Base-by-base conservation (phyloP, 2,797 vertebrate species). In the Toxotes lorentzi region DNA sequence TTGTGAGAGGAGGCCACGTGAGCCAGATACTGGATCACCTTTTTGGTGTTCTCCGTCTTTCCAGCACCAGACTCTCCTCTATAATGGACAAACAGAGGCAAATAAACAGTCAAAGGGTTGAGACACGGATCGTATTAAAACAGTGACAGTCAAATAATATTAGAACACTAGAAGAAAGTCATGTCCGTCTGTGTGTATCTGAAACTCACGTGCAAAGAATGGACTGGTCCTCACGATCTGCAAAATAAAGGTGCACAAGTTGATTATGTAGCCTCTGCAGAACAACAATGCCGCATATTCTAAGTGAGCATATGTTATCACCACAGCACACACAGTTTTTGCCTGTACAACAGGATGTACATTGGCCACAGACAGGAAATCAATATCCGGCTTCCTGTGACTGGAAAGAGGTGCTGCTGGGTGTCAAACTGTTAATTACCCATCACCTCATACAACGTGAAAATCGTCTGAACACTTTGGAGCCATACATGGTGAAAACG, bases 41-140 rank as follows among this genome's bases (percentile, higher is more conserved):
- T 99, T 94, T 99, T 99, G 92, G 98, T 99, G 91, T 99, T 99
- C 91, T 99, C 98, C 0, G 98, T 99, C 93, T 99, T 99, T 61
- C 98, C 98, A 76, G 98, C 98, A 91, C 98, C 98, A 16, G 98
- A 99, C 89, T 99, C 98, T 60, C 98, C 98, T 81, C 98, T 99
- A 21, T 19, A 30, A 40, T 21, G 43, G 5, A 65, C 38, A 76
- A 32, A 83, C 5, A 10, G 14, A 43, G 38, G 70, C 21, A 53
- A 41, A 47, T 8, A 48, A 14, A 45, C 1, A 64, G 19, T 60
- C 14, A 50, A 7, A 59, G 4, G 5, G 24, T 12, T 53, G 32
- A 43, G 38, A 38, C 1, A 38, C 11, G 10, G 10, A 38, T 13
- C 1, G 10, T 9, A 24, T 5, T 21, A 40, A 48, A 0, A 19